phyloP scores from a whole-genome alignment of 2,888 invertebrate species.

The Gastracanthus pulcherrimus region DNA sequence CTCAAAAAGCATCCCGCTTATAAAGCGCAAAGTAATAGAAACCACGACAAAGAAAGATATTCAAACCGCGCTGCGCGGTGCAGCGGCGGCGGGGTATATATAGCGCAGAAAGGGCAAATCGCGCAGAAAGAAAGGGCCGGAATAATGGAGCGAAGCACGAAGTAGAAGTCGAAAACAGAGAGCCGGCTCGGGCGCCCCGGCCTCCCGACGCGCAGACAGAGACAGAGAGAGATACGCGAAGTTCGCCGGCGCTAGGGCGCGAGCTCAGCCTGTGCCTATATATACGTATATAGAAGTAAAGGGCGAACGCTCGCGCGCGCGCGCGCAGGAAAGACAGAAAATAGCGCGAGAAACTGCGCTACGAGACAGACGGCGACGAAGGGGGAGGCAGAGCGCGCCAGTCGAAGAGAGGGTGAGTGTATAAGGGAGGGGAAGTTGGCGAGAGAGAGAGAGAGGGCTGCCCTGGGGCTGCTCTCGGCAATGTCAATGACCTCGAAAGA shows the following conservation, averaged over 20 bases:
- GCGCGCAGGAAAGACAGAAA: neutral
- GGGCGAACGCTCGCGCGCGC: neutral
- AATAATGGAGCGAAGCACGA: neutral
- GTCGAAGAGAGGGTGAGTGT: neutral
- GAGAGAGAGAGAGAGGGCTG: too few relatives aligned
- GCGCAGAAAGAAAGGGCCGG: neutral
- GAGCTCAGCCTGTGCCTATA: too few relatives aligned
- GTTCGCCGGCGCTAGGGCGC: neutral
- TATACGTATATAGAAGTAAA: too few relatives aligned
- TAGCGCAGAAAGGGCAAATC: neutral
- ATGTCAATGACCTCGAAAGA: conserved; percentile 58
- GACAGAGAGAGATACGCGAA: neutral
- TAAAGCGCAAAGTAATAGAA: too few relatives aligned
- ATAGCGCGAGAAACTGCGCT: conserved; percentile 11
- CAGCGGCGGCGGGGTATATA: neutral
- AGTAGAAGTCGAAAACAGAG: conserved; percentile 8
- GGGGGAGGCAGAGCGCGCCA: neutral
- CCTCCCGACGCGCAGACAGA: neutral
- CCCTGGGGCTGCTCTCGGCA: conserved; percentile 49
- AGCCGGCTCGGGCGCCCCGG: neutral
- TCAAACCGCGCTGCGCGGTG: conserved; percentile 5
- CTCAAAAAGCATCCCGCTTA: too few relatives aligned
- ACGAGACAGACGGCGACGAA: conserved; percentile 17
- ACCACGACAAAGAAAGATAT: neutral
- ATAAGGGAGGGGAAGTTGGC: conserved; percentile 18